Evolutionary conservation across 2,113 vertebrate genomes (phyloP), one percentile per base, ranked within the genome.

Genomic region (Gymnobelideus leadbeateri): DNA sequence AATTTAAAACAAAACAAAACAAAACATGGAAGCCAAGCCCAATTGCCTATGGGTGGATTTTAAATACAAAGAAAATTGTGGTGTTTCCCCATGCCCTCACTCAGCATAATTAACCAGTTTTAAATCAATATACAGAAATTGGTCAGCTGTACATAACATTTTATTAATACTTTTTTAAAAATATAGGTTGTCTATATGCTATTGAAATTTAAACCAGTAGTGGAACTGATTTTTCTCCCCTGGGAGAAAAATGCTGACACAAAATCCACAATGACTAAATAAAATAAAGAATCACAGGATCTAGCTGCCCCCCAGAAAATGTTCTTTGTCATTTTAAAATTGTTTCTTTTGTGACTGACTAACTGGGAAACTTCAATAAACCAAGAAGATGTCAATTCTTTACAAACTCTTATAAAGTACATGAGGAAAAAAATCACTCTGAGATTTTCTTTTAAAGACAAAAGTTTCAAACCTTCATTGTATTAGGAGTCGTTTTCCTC

Each of bases 131-230:
- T 54, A 57, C 9, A 21, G 12, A 51, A 95, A 91, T 96, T 95
- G 95, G 77, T 90, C 5, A 96, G 16, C 25, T 94, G 92, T 49
- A 92, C 10, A 53, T 26, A 94, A 52, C 6, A 37, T 46, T 97
- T 94, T 50, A 91, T 97, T 95, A 96, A 92, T 8, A 51, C 24
- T 68, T 93, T 37, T 93, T 37, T 95, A 90, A 19, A 68, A 10
- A 24, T 19, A 47, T 12, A 19, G n/a, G 96, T 95, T 96, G 68
- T 84, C 57, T 51, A 97, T 61, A 55, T 95, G 8, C 4, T 97
- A 51, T n/a, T 93, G 5, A 19, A 91, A 19, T 2, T 92, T 95
- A 53, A 90, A 50, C 89, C 89, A 50, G 12, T 53, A 54, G 53
- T 43, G 92, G 3, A 93, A 49, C 53, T 52, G 84, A 0, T 94